Evolutionary conservation across 2,113 vertebrate species (phyloP).

Genomic region (Elephantulus edwardii): DNA sequence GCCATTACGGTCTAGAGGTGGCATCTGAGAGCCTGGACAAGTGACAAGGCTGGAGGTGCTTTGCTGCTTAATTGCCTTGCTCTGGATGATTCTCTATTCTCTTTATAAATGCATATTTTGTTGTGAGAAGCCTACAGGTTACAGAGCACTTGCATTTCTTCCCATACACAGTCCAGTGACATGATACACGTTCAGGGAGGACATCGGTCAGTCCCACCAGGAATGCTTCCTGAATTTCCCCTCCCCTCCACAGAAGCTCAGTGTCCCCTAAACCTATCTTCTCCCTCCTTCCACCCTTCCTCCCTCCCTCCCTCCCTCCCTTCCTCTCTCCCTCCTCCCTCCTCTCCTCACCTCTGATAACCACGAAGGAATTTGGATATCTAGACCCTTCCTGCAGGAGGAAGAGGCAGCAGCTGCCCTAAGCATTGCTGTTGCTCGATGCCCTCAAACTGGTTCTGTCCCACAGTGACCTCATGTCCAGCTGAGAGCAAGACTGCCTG

Average conservation of each 20-base stretch:
- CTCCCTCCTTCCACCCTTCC: neutral
- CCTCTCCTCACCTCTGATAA: neutral
- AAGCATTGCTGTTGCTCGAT: too few species aligned
- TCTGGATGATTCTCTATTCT: neutral
- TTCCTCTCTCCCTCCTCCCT: neutral
- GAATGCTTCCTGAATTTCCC: neutral
- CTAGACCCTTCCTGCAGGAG: too few species aligned
- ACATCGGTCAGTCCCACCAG: neutral
- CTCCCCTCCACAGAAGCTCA: neutral
- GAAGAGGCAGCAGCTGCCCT: too few species aligned
- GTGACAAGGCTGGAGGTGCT: neutral
- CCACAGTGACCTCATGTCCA: too few species aligned
- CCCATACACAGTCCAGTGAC: neutral
- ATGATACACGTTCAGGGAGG: neutral
- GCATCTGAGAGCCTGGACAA: neutral
- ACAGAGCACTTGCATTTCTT: neutral
- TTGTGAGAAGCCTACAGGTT: neutral
- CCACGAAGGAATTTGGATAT: neutral
- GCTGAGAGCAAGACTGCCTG: too few species aligned
- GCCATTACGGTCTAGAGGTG: accelerated
- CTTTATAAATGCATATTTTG: neutral
- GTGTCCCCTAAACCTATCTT: too few species aligned
- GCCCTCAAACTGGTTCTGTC: too few species aligned
- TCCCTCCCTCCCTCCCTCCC: neutral
- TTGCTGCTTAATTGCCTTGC: too few species aligned